Evolutionary conservation across 2,888 invertebrate genomes (phyloP), one percentile per base, ranked within the genome.

Genomic region (Tillus elongatus): DNA sequence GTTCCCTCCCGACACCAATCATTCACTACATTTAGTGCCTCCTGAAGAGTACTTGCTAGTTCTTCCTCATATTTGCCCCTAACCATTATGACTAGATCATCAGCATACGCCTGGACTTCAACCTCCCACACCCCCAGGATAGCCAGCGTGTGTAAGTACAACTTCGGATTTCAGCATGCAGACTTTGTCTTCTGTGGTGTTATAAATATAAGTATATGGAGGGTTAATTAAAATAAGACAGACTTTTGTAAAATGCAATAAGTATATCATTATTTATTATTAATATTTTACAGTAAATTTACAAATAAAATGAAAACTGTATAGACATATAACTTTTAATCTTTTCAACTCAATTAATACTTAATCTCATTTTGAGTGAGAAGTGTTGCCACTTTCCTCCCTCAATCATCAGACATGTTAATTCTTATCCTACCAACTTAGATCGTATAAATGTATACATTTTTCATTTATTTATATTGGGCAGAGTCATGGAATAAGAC

Each of bases 271-370:
- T 56, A 56, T 61, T 62, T 60, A 61, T 63, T 60, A 61, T 63
- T 61, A 60, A 58, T 59, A 59, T 58, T 61, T 57, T 63, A 63
- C 62, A 63, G 53, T 54, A 57, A 63, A 61, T 63, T 60, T 64
- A 63, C 63, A 64, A 63, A 64, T 63, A 57, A 63, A 64, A 64
- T 63, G 63, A 63, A 63, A 64, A 63, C 57, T 63, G 63, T 61
- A 63, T 62, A 61, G 54, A 55, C 61, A 58, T 60, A 55, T 56
- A 59, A 56, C 53, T 52, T 59, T 53, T 55, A 53, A 50, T 57
- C 50, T 49, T 56, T 54, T 57, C 49, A 50, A 34, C 19, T 33
- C 42, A 45, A 49, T 57, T 60, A 64, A 61, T 61, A 62, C 62
- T 62, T 61, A 63, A 56, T 52, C 6, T n/a, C 9, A 29, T 29